phyloP scores from a whole-genome alignment of 2,888 invertebrate genomes.

The Caenorhabditis imperialis region DNA sequence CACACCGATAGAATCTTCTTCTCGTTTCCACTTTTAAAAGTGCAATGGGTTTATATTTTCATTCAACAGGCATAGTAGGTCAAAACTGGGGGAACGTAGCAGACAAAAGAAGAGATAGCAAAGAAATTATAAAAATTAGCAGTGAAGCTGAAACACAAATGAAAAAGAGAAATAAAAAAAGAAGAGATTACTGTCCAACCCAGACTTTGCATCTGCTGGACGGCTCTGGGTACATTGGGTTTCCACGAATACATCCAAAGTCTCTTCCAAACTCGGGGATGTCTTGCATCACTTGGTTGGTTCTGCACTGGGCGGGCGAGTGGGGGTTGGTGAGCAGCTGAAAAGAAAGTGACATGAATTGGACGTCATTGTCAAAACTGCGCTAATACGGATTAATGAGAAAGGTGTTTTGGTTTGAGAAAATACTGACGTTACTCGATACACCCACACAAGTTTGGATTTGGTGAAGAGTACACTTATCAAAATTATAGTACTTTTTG shows the following conservation, averaged over 20 bases:
- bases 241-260: slow-evolving; percentile 66
- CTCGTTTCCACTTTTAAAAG: slow-evolving; percentile 38
- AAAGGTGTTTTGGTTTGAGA: too few species aligned
- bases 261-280: slow-evolving; percentile 73
- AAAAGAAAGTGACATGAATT: too few species aligned
- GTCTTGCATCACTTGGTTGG: slow-evolving; percentile 73
- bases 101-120: slow-evolving; percentile 1
- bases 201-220: slow-evolving; percentile 71
- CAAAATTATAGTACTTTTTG: too few species aligned
- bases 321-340: slow-evolving; percentile 73
- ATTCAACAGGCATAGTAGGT: not conserved
- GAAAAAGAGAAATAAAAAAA: not conserved
- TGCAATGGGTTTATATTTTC: slow-evolving; percentile 25
- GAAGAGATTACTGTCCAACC: slow-evolving; percentile 65
- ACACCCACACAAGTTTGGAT: too few species aligned
- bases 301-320: slow-evolving; percentile 70
- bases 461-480: too few species aligned
- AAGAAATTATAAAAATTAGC: slow-evolving; percentile 10
- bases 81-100: not conserved
- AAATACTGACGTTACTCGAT: too few species aligned
- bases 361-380: too few species aligned
- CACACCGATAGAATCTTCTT: not conserved
- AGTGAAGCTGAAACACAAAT: too few species aligned
- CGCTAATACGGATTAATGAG: too few species aligned
- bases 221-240: slow-evolving; percentile 67